A percentile compares a stretch with the other conserved stretches of the same genome.
Evolutionary conservation across 2,888 invertebrate species (phyloP).

Genomic region (Sabatieria punctata): DNA sequence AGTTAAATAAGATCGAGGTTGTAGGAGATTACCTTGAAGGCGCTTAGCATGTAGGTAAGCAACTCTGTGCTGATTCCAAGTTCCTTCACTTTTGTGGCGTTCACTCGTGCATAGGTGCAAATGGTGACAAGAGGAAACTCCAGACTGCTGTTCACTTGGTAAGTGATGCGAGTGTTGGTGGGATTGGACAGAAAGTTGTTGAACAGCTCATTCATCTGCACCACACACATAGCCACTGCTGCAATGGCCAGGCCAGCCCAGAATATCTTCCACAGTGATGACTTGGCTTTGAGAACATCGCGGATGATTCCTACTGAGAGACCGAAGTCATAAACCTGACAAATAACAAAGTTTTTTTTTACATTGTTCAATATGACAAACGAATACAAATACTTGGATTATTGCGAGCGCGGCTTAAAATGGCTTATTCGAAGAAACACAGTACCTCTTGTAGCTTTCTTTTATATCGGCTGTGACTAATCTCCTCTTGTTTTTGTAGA

Average conservation of each 20-base stretch:
- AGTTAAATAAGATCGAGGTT: too few species aligned
- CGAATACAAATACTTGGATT: too few species aligned
- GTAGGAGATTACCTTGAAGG: too few species aligned
- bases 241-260: not conserved
- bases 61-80: not conserved
- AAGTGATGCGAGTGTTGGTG: not conserved
- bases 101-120: slow-evolving; percentile 5
- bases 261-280: not conserved
- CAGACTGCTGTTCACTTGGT: not conserved
- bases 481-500: too few species aligned
- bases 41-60: slow-evolving; percentile 3
- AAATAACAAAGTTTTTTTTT: too few species aligned
- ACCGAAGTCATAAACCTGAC: not conserved
- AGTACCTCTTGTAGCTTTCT: too few species aligned
- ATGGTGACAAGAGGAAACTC: slow-evolving; percentile 4
- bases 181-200: not conserved
- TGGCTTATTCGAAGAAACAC: too few species aligned
- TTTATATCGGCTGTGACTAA: too few species aligned
- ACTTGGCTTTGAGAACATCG: not conserved
- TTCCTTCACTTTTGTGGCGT: not conserved
- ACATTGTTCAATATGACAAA: too few species aligned
- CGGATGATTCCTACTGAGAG: not conserved
- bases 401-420: too few species aligned
- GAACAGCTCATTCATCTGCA: not conserved
- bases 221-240: not conserved